Percentiles rank a stretch among this genome's conserved stretches.
These are phyloP conservation scores for Papilio machaon DNA, from an alignment of 1,140 invertebrate genomes.

Conservation along the genomic window DNA sequence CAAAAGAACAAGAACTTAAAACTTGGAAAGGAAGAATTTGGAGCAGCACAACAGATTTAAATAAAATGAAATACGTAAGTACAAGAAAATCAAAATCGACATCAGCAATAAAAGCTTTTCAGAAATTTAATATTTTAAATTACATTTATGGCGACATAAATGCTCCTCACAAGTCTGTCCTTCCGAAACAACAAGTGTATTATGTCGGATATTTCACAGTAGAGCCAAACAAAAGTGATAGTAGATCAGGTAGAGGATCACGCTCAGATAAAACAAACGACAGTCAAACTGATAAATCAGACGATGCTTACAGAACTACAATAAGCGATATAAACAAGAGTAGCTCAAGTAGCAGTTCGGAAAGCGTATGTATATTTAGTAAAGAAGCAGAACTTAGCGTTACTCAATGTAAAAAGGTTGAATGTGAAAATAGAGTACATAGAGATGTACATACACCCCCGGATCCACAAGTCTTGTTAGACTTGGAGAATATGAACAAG, in stretches of 20 bases:
- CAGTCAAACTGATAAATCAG: slow-evolving; percentile 54
- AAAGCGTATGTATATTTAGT: slow-evolving; percentile 55
- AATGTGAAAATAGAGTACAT: slow-evolving; percentile 55
- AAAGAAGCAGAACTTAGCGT: slow-evolving; percentile 55
- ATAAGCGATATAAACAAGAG: slow-evolving; percentile 39
- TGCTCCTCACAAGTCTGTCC: slow-evolving; percentile 38
- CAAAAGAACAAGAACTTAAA: neutral
- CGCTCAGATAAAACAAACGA: slow-evolving; percentile 40
- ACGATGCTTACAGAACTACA: slow-evolving; percentile 52
- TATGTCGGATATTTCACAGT: slow-evolving; percentile 69
- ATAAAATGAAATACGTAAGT: slow-evolving; percentile 37
- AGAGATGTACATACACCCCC: slow-evolving; percentile 50
- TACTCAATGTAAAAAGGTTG: slow-evolving; percentile 57
- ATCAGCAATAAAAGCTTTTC: slow-evolving; percentile 39
- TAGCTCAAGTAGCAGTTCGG: slow-evolving; percentile 40
- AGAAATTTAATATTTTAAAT: slow-evolving; percentile 50
- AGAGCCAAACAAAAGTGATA: slow-evolving; percentile 48
- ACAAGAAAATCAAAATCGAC: slow-evolving; percentile 48
- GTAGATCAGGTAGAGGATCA: slow-evolving; percentile 34
- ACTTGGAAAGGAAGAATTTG: slow-evolving; percentile 24
- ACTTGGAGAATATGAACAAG: slow-evolving; percentile 52
- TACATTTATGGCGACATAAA: slow-evolving; percentile 62
- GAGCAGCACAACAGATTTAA: slow-evolving; percentile 49
- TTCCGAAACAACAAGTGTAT: slow-evolving; percentile 54
- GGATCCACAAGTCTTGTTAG: slow-evolving; percentile 59